Conservation (phyloP, 2,113 vertebrate species). For the Heloderma charlesbogerti region DNA sequence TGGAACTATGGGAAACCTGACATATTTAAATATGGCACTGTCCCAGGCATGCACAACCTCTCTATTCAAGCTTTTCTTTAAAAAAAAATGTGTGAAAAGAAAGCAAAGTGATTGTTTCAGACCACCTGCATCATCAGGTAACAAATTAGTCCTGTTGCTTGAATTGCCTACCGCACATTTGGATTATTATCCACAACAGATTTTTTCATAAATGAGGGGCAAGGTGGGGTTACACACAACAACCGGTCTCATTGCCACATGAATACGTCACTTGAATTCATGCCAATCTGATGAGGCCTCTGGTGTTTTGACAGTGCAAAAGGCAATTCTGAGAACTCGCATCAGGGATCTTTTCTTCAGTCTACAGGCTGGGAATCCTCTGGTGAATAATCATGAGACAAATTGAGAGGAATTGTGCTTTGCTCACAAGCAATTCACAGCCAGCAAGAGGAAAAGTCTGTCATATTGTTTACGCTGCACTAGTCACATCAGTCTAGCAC, state of each 20-base stretch:
- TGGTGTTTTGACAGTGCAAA: conserved; percentile 13
- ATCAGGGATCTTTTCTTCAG: background rate
- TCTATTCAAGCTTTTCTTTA: background rate
- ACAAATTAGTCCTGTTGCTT: background rate
- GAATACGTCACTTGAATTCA: conserved; percentile 6
- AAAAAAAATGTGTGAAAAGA: background rate
- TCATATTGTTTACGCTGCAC: conserved; percentile 43
- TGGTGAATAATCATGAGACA: conserved; percentile 49
- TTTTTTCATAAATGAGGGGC: background rate
- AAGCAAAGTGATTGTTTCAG: background rate
- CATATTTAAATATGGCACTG: background rate
- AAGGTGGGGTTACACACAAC: background rate
- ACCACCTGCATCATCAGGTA: background rate
- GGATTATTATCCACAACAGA: conserved; percentile 4
- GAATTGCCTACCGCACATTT: background rate
- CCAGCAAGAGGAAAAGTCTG: conserved; percentile 47
- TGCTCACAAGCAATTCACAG: conserved; percentile 64
- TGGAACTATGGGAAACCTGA: background rate
- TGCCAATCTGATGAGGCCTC: background rate
- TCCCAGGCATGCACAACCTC: background rate
- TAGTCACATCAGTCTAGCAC: conserved; percentile 50
- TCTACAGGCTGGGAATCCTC: background rate
- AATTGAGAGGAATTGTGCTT: conserved; percentile 67
- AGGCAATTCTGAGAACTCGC: background rate
- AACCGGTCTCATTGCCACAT: background rate